Base-by-base conservation (phyloP, 2,888 invertebrate species). In the Mactromeris polynyma region DNA sequence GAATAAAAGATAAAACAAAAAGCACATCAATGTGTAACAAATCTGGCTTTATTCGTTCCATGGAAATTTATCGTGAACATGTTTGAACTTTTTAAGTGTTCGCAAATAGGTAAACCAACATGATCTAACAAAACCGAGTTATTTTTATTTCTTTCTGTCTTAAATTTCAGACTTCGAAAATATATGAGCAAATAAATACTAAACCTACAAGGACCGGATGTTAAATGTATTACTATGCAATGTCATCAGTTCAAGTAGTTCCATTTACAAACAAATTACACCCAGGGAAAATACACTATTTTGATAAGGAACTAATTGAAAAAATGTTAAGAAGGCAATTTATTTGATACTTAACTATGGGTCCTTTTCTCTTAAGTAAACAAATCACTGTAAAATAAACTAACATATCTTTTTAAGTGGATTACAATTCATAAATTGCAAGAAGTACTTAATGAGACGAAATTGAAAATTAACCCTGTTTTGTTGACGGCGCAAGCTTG, bases 271-370 rank as follows among this genome's bases (percentile, higher is more conserved):
- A 69, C 84, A 84, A 84, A 46, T 77, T 78, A 78, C 31, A 54
- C 26, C 11, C 9, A 46, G 19, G 46, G 7, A 84, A 83, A 33
- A 83, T 40, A 69, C 69, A 69, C 69, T 38, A 51, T 84, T 84
- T 36, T 84, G 84, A 84, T 84, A 84, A 84, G 84, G 77, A 84
- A 84, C 78, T 84, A 78, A 84, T 78, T 84, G 77, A 84, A 79
- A 79, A 84, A 84, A 69, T 46, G 84, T 84, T 78, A 54, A 84
- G 46, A 38, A 77, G 51, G 78, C 77, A 78, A 84, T 84, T 84
- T 84, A 84, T 84, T 51, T 69, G 77, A 33, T 38, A 78, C 33
- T 84, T 77, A 77, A 78, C 77, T 54, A 33, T 73, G 36, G 51
- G 42, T 78, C n/a, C n/a, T 78, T 51, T 58, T 77, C 77, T 69